These are phyloP conservation scores for Dromiciops gliroides DNA, from an alignment of 2,113 vertebrate species.

Conservation along the genomic window DNA sequence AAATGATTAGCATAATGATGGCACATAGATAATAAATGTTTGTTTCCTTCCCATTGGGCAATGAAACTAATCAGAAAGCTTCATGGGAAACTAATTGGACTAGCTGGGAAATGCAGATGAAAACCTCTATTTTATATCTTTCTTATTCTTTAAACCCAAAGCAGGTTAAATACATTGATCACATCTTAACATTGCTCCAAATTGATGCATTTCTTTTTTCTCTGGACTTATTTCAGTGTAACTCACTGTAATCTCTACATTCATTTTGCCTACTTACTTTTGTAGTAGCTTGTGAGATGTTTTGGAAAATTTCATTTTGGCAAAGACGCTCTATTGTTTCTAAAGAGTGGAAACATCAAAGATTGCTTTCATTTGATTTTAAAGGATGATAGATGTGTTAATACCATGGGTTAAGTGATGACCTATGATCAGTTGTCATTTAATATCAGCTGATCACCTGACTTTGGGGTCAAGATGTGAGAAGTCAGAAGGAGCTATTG, in stretches of 20 bases:
- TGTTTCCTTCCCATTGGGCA: neutral
- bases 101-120: neutral
- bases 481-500: neutral
- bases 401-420: neutral
- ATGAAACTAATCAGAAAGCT: neutral
- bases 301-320: neutral
- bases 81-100: neutral
- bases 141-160: neutral
- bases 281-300: neutral
- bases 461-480: neutral
- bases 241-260: neutral
- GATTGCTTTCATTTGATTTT: neutral
- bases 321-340: neutral
- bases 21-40: neutral
- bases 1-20: neutral
- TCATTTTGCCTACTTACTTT: neutral
- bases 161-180: neutral
- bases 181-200: neutral
- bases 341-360: neutral
- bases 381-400: neutral
- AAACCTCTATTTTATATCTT: neutral
- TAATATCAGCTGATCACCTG: neutral
- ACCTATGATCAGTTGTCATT: neutral
- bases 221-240: neutral
- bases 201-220: neutral